phyloP scores from a whole-genome alignment of 2,888 invertebrate genomes.

The Agrilus cyanescens region DNA sequence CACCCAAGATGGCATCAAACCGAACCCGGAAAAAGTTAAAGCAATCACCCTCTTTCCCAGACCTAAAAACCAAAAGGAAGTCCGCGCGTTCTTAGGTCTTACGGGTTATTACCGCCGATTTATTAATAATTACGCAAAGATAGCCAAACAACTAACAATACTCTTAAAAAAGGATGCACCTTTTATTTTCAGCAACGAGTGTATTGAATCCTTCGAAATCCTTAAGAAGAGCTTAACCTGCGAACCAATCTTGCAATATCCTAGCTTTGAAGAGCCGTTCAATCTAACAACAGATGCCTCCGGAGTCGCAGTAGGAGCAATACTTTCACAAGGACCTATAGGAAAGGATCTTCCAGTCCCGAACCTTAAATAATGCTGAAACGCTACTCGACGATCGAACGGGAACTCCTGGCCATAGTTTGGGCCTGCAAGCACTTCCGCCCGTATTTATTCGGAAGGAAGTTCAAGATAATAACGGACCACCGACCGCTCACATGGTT shows the following conservation, averaged over 20 bases:
- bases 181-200: too few relatives aligned
- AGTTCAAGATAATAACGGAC: slow-evolving; percentile 10
- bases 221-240: too few relatives aligned
- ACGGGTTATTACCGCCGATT: slow-evolving; percentile 25
- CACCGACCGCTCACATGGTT: slow-evolving; percentile 14
- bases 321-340: slow-evolving; percentile 15
- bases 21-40: slow-evolving; percentile 15
- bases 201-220: too few relatives aligned
- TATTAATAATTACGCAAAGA: slow-evolving; percentile 19
- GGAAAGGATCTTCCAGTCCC: slow-evolving; percentile 13
- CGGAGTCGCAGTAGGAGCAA: slow-evolving; percentile 14
- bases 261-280: too few relatives aligned
- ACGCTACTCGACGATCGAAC: slow-evolving; percentile 15
- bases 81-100: slow-evolving; percentile 21
- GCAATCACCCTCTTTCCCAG: slow-evolving; percentile 14
- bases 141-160: slow-evolving; percentile 8
- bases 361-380: slow-evolving; percentile 12
- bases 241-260: too few relatives aligned
- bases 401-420: slow-evolving; percentile 15
- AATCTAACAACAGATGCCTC: too few relatives aligned
- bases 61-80: slow-evolving; percentile 13
- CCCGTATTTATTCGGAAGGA: slow-evolving; percentile 12
- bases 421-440: slow-evolving; percentile 15
- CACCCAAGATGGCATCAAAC: slow-evolving; percentile 18
- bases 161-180: too few relatives aligned